Percentiles rank a stretch among this genome's conserved stretches.
These are phyloP conservation scores for Dicranocentrus wangi DNA, from an alignment of 2,888 invertebrate species.

Conservation along the genomic window DNA sequence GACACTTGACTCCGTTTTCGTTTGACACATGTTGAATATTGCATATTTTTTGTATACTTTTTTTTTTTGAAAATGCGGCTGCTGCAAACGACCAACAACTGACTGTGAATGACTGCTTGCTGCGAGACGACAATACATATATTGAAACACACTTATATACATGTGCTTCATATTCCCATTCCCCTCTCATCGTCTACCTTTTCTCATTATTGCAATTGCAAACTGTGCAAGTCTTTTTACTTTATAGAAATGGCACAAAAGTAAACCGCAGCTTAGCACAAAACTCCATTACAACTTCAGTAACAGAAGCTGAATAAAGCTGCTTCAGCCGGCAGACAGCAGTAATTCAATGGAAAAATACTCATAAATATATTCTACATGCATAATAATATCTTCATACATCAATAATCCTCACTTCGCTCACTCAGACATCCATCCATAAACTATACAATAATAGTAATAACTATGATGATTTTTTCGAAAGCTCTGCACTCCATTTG, in stretches of 20 bases:
- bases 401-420: slow-evolving; percentile 20
- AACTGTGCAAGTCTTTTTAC: slow-evolving; percentile 1
- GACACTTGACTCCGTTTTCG: slow-evolving; percentile 27
- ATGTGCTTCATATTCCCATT: background rate
- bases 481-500: slow-evolving; percentile 27
- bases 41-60: background rate
- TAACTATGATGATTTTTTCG: slow-evolving; percentile 33
- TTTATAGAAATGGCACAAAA: slow-evolving; percentile 18
- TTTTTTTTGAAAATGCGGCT: slow-evolving; percentile 5
- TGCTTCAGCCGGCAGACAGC: background rate
- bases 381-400: slow-evolving; percentile 24
- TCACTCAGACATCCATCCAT: slow-evolving; percentile 13
- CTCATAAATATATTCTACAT: slow-evolving; percentile 21
- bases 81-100: slow-evolving; percentile 13
- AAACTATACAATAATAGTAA: slow-evolving; percentile 30
- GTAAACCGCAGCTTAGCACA: slow-evolving; percentile 21
- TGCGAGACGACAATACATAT: slow-evolving; percentile 11
- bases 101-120: slow-evolving; percentile 27
- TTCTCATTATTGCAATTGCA: slow-evolving; percentile 16
- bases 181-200: slow-evolving; percentile 8
- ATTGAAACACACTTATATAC: background rate
- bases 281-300: background rate
- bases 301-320: slow-evolving; percentile 5
- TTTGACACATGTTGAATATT: slow-evolving; percentile 21
- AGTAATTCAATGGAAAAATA: slow-evolving; percentile 23